phyloP scores from a whole-genome alignment of 2,888 invertebrate genomes.

The Deroplatys truncata region DNA sequence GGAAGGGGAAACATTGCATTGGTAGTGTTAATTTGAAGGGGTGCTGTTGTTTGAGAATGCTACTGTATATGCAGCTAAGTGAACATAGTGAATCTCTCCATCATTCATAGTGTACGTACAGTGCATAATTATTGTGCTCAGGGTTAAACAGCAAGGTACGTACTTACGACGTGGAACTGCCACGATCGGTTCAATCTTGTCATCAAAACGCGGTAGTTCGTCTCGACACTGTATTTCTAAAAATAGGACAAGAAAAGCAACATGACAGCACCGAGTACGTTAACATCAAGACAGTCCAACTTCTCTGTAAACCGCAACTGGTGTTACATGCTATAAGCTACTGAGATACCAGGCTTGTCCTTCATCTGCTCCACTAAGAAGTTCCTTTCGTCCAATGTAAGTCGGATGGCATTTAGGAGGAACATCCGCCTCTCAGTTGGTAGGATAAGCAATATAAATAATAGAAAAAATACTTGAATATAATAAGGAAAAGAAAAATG shows the following conservation, averaged over 20 bases:
- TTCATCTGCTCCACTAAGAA: no score
- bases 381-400: no score
- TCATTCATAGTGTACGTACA: neutral
- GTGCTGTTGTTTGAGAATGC: neutral
- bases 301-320: neutral
- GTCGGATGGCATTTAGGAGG: no score
- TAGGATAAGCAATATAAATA: no score
- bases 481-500: no score
- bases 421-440: no score
- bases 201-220: slow-evolving; percentile 26
- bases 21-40: neutral
- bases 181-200: neutral
- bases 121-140: neutral
- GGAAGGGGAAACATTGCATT: neutral
- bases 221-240: slow-evolving; percentile 24
- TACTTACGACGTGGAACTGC: slow-evolving; percentile 4
- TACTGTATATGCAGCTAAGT: neutral
- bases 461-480: no score
- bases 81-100: neutral
- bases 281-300: neutral
- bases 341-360: no score
- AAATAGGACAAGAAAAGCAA: slow-evolving; percentile 4
- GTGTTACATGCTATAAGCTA: no score
- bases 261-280: neutral
- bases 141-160: neutral